Conservation (phyloP, 2,797 vertebrate genomes). For the Lagodon rhomboides region DNA sequence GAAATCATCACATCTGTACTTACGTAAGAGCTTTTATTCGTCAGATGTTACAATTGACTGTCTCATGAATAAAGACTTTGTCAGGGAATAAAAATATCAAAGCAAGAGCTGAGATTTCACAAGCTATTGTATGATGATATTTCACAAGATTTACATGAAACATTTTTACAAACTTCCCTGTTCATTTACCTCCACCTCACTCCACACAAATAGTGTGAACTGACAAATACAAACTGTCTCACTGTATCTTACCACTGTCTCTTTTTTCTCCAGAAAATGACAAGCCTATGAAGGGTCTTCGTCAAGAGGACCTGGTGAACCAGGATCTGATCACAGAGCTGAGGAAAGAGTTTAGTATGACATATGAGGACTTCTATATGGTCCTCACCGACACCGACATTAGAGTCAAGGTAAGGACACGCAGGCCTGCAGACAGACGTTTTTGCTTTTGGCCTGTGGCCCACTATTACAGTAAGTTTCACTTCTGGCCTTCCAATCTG, state of each 20-base stretch:
- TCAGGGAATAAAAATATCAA: not conserved
- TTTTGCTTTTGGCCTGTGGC: too few species aligned
- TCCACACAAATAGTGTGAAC: not conserved
- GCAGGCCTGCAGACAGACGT: too few species aligned
- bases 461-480: too few species aligned
- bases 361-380: constrained; percentile 97
- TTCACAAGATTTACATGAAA: not conserved
- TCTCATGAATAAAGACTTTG: not conserved
- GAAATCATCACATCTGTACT: constrained; percentile 3
- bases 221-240: not conserved
- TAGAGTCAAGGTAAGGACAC: constrained; percentile 90
- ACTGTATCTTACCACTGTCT: not conserved
- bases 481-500: too few species aligned
- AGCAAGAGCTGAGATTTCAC: constrained; percentile 1
- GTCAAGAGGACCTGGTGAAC: constrained; percentile 94
- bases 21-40: not conserved
- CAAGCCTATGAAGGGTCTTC: constrained; percentile 95
- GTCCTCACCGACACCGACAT: constrained; percentile 95
- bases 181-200: not conserved
- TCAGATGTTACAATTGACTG: not conserved
- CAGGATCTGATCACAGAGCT: constrained; percentile 94
- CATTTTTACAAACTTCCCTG: too few species aligned
- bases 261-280: constrained; percentile 90
- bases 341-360: constrained; percentile 95
- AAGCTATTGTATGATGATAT: not conserved